These are phyloP conservation scores for Dromiciops gliroides DNA, from an alignment of 2,113 vertebrate species.

Conservation along the genomic window DNA sequence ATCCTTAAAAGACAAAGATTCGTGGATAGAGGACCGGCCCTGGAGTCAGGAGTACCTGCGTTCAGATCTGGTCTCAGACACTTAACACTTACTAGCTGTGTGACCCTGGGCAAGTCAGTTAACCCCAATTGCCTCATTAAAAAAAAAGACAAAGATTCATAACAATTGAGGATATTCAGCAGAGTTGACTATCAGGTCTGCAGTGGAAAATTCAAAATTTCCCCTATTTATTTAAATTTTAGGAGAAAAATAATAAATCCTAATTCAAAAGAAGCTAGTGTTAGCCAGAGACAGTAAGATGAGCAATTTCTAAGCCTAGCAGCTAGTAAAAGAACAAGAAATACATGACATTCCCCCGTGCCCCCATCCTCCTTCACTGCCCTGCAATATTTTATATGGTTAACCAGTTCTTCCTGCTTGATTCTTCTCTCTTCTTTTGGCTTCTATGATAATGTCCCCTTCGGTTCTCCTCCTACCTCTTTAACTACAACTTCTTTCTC, in stretches of 20 bases:
- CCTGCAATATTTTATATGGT: neutral
- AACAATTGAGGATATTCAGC: no score
- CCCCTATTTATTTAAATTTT: neutral
- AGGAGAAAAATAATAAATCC: neutral
- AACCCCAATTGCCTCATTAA: no score
- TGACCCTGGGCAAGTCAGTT: no score
- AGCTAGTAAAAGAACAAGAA: neutral
- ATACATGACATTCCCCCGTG: neutral
- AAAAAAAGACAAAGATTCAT: neutral
- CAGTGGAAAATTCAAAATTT: neutral
- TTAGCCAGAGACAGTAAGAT: neutral
- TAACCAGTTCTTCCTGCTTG: neutral
- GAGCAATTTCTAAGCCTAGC: neutral
- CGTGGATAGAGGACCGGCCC: no score
- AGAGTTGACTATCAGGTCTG: neutral
- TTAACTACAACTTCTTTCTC: neutral
- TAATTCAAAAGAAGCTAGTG: neutral
- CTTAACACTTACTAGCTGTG: no score
- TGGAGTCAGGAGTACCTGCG: no score
- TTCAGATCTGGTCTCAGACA: no score
- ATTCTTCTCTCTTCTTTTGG: neutral
- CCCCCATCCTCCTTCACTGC: neutral
- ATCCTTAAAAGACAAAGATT: neutral
- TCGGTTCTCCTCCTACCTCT: neutral
- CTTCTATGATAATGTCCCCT: neutral